Evolutionary conservation across 2,113 vertebrate genomes (phyloP).

Genomic region (Arenaria interpres): DNA sequence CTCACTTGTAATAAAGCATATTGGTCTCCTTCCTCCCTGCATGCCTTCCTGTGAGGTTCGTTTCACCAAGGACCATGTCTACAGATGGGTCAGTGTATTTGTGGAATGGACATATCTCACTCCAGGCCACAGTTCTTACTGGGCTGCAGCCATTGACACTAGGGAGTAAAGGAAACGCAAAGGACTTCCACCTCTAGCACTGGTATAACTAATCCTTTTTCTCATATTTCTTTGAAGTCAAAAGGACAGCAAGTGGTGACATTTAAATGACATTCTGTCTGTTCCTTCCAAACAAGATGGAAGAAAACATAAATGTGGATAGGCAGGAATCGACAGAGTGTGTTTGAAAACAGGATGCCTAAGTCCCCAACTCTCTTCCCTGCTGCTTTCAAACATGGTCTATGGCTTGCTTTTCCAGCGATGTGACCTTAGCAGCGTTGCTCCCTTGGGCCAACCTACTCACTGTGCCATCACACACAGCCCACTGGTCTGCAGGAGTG

Average conservation of each 20-base stretch:
- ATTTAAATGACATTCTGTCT: not conserved
- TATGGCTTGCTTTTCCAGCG: not conserved
- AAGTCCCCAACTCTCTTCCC: not conserved
- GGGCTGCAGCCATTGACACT: not conserved
- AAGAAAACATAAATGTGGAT: not conserved
- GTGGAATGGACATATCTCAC: not conserved
- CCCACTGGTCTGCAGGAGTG: not conserved
- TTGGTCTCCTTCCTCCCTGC: not conserved
- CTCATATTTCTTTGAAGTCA: not conserved
- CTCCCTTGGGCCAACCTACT: not conserved
- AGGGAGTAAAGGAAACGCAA: not conserved
- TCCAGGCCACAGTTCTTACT: not conserved
- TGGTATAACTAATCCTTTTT: not conserved
- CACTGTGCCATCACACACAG: not conserved
- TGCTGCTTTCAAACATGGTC: not conserved
- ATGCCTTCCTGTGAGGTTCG: not conserved
- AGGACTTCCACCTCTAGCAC: not conserved
- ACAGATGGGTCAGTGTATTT: too few species aligned
- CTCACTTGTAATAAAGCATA: not conserved
- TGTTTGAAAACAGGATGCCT: not conserved
- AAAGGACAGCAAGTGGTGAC: not conserved
- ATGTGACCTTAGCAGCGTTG: not conserved
- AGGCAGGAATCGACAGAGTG: not conserved
- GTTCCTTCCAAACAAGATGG: not conserved
- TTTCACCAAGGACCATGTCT: fast-evolving